Evolutionary conservation across 2,888 invertebrate species (phyloP).

Genomic region (Hartigia nigra): DNA sequence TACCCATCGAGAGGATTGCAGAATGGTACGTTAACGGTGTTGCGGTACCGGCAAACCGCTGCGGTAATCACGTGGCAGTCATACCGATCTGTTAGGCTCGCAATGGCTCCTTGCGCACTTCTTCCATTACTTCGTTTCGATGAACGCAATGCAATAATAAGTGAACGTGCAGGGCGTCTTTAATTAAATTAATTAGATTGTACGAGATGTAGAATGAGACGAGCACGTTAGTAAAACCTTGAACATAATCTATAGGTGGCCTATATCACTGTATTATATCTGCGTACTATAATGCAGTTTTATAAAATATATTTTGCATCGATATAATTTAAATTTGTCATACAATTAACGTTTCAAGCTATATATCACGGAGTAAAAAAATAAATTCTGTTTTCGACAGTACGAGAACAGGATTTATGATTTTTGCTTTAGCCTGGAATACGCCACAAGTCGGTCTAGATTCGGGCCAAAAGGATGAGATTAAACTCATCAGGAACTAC

Average conservation of each 20-base stretch:
- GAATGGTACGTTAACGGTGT: background rate
- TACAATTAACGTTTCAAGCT: background rate
- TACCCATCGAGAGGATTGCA: slow-evolving; percentile 10
- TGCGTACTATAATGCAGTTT: background rate
- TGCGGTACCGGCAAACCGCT: background rate
- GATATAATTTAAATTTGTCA: background rate
- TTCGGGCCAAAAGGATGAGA: too few species aligned
- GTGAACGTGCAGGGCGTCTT: slow-evolving; percentile 40
- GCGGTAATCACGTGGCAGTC: slow-evolving; percentile 17
- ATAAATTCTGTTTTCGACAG: too few species aligned
- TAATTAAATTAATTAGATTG: slow-evolving; percentile 62
- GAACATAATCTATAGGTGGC: background rate
- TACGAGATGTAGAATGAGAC: background rate
- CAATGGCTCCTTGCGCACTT: slow-evolving; percentile 22
- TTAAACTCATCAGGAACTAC: too few species aligned
- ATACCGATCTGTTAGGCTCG: slow-evolving; percentile 25
- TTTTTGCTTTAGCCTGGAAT: too few species aligned
- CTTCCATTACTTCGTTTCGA: slow-evolving; percentile 1
- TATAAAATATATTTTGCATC: background rate
- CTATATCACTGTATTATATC: background rate
- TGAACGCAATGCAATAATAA: slow-evolving; percentile 18
- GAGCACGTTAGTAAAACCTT: background rate
- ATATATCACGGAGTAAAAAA: too few species aligned
- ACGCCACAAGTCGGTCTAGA: too few species aligned
- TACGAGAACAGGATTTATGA: too few species aligned